Percentiles rank a stretch among this genome's conserved stretches.
phyloP scores from a whole-genome alignment of 1,140 invertebrate species.

The Habropoda laboriosa region DNA sequence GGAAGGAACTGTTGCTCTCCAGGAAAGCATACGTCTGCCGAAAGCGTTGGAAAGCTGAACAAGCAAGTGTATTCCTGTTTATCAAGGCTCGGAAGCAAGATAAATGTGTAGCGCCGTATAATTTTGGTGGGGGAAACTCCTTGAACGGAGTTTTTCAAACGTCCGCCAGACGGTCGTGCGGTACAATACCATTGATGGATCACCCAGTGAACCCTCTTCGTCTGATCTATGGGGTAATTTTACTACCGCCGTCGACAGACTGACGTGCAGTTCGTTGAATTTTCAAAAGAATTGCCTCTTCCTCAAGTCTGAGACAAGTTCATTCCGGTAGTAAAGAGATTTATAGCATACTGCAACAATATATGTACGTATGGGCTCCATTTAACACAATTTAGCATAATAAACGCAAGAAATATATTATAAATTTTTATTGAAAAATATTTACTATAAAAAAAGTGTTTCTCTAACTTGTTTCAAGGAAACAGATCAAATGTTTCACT shows the following conservation, averaged over 20 bases:
- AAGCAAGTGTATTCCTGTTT: neutral
- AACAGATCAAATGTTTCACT: no score
- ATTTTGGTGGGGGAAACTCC: neutral
- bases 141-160: neutral
- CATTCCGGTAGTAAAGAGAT: neutral
- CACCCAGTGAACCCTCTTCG: neutral
- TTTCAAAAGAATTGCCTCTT: neutral
- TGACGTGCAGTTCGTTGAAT: conserved; percentile 4
- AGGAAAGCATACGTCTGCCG: neutral
- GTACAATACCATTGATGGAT: conserved; percentile 35
- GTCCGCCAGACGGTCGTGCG: neutral
- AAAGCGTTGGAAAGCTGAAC: neutral
- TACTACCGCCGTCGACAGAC: neutral
- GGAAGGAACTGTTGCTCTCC: neutral
- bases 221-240: conserved; percentile 31
- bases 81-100: conserved; percentile 7
- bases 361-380: no score
- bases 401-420: no score
- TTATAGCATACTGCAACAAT: neutral
- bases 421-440: no score
- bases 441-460: no score
- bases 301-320: neutral
- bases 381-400: no score
- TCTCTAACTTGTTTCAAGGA: no score
- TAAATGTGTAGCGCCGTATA: neutral